Percentiles rank a stretch among this genome's conserved stretches.
phyloP scores from a whole-genome alignment of 2,888 invertebrate species.

The Timema podura region DNA sequence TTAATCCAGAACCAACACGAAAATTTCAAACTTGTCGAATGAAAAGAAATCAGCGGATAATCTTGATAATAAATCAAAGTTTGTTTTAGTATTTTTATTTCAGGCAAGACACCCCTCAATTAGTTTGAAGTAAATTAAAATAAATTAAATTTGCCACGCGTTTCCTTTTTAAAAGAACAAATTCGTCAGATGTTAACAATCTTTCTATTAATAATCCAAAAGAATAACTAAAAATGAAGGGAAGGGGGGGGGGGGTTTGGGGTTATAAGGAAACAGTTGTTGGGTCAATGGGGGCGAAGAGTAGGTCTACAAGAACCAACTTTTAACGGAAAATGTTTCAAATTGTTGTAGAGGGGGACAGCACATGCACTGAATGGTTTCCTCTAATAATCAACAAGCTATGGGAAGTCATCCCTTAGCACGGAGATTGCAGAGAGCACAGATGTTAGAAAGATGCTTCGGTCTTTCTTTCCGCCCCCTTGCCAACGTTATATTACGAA shows the following conservation, averaged over 20 bases:
- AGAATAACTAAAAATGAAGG: neutral
- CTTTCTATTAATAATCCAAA: neutral
- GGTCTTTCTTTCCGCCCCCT: slow-evolving; percentile 1
- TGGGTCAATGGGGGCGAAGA: no score
- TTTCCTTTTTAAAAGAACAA: slow-evolving; percentile 6
- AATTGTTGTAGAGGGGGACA: slow-evolving; percentile 12
- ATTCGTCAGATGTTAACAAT: slow-evolving; percentile 7
- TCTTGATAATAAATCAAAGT: no score
- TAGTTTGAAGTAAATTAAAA: slow-evolving; percentile 14
- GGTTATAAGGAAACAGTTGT: no score
- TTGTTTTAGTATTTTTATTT: no score
- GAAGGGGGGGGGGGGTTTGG: neutral
- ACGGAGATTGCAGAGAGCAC: neutral
- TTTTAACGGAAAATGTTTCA: no score
- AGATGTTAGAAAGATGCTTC: slow-evolving; percentile 2
- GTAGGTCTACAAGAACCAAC: no score
- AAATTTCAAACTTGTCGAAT: no score
- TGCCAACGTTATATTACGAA: neutral
- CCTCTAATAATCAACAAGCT: slow-evolving; percentile 21
- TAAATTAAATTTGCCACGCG: slow-evolving; percentile 11
- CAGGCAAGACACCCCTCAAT: no score
- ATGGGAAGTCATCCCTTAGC: neutral
- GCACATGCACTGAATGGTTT: slow-evolving; percentile 23
- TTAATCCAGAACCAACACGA: no score
- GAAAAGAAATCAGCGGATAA: no score